Conservation (phyloP, 2,888 invertebrate genomes). For the Trissolcus brochymenae region DNA sequence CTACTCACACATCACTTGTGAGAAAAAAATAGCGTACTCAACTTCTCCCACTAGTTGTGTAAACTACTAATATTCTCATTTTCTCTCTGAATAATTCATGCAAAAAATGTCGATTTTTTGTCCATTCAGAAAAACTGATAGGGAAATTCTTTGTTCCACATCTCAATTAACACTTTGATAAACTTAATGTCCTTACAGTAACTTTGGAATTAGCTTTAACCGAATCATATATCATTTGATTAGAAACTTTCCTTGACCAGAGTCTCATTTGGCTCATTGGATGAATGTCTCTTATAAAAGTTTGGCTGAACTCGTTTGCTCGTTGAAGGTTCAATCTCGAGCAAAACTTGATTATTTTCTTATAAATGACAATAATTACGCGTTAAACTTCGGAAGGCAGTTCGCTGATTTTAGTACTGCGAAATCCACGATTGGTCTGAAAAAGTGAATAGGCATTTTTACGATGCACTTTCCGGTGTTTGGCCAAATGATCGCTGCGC, state of each 20-base stretch:
- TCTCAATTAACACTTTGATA: background rate
- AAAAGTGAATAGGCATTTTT: constrained; percentile 77
- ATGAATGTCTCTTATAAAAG: constrained; percentile 33
- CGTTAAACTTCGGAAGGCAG: constrained; percentile 64
- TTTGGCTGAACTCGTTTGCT: constrained; percentile 37
- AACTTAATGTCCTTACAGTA: constrained; percentile 25
- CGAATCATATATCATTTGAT: constrained; percentile 34
- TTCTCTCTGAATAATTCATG: too few relatives aligned
- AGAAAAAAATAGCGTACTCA: too few relatives aligned
- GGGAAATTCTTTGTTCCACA: too few relatives aligned
- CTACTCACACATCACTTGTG: too few relatives aligned
- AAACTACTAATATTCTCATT: too few relatives aligned
- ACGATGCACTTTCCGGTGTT: constrained; percentile 91
- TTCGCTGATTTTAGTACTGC: constrained; percentile 66
- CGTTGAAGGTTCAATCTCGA: constrained; percentile 38
- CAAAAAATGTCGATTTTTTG: too few relatives aligned
- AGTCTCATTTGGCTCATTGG: constrained; percentile 34
- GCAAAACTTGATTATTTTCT: constrained; percentile 50
- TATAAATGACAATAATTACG: constrained; percentile 42
- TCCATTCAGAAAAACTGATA: too few relatives aligned
- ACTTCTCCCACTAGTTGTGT: too few relatives aligned
- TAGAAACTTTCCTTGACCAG: constrained; percentile 34
- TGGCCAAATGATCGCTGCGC: constrained; percentile 94
- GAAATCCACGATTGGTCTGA: constrained; percentile 65
- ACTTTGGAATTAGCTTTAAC: constrained; percentile 30